Evolutionary conservation across 2,113 vertebrate genomes (phyloP).

Genomic region (Peromyscus leucopus): DNA sequence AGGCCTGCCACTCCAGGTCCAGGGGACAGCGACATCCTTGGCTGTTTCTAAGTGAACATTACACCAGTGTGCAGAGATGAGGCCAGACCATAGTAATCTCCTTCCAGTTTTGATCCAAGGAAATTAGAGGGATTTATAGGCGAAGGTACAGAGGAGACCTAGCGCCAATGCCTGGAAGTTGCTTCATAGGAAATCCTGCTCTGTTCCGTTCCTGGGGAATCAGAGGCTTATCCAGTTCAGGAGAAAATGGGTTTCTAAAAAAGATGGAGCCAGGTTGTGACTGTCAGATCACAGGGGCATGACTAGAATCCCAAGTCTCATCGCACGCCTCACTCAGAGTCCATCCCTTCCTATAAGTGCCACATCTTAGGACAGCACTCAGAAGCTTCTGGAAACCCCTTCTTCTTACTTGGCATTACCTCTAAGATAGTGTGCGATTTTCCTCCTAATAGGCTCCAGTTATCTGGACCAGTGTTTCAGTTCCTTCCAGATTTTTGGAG

Average conservation of each 20-base stretch:
- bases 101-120: background rate
- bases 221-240: constrained; percentile 10
- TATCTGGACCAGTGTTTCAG: background rate
- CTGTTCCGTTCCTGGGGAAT: background rate
- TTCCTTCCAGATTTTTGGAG: background rate
- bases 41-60: background rate
- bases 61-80: background rate
- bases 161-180: background rate
- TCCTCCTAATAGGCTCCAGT: background rate
- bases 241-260: constrained; percentile 65
- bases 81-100: background rate
- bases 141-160: background rate
- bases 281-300: constrained; percentile 32
- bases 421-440: background rate
- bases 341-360: background rate
- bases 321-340: background rate
- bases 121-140: background rate
- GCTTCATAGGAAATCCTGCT: background rate
- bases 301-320: constrained; percentile 61
- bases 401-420: background rate
- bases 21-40: background rate
- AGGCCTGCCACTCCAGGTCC: background rate
- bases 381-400: background rate
- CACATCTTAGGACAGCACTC: background rate
- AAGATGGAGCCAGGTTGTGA: constrained; percentile 16